These are phyloP conservation scores for Achatina immaculata DNA, from an alignment of 1,140 invertebrate genomes.

Conservation along the genomic window DNA sequence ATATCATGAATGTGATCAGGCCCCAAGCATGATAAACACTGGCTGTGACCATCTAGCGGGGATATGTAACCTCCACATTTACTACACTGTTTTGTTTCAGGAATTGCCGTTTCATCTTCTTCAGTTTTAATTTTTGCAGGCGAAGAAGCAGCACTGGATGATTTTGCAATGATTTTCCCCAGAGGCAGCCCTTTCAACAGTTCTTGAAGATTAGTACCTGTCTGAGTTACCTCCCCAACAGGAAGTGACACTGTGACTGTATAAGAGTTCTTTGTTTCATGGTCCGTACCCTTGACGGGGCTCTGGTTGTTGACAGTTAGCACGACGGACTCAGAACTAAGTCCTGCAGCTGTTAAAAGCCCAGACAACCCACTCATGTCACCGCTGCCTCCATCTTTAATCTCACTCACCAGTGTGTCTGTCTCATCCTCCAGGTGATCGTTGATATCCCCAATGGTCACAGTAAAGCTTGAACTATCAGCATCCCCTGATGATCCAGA, in stretches of 20 bases:
- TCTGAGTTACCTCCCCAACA: slow-evolving; percentile 27
- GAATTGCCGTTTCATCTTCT: background rate
- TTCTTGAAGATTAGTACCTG: slow-evolving; percentile 32
- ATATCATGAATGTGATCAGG: slow-evolving; percentile 26
- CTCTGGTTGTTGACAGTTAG: slow-evolving; percentile 24
- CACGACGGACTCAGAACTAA: slow-evolving; percentile 34
- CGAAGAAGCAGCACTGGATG: background rate
- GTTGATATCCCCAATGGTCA: slow-evolving; percentile 16
- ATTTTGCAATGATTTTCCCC: slow-evolving; percentile 26
- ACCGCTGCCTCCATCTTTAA: background rate
- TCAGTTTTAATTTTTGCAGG: slow-evolving; percentile 28
- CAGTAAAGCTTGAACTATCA: background rate
- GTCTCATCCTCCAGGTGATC: background rate
- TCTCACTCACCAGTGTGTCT: background rate
- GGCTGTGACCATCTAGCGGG: slow-evolving; percentile 29
- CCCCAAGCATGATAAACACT: slow-evolving; percentile 29
- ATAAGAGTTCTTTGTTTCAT: slow-evolving; percentile 12
- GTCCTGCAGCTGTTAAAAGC: slow-evolving; percentile 27
- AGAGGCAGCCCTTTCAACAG: slow-evolving; percentile 29
- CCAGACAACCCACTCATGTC: slow-evolving; percentile 24
- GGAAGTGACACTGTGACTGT: slow-evolving; percentile 32
- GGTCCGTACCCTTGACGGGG: background rate
- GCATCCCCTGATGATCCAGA: background rate
- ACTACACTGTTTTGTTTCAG: slow-evolving; percentile 14
- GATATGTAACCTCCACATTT: slow-evolving; percentile 36